Base-by-base conservation (phyloP, 1,140 invertebrate species). In the Dreissena polymorpha region DNA sequence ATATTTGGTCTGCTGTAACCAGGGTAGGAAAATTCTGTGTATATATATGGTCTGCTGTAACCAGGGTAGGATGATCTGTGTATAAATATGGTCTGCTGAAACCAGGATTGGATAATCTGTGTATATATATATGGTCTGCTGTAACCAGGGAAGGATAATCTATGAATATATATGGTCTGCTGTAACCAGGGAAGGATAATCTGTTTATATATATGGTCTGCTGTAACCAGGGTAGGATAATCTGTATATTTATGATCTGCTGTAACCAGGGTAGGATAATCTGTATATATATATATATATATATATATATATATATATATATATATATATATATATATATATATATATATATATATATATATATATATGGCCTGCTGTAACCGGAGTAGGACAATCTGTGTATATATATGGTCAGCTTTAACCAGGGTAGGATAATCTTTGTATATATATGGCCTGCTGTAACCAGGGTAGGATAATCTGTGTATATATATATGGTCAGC, bases 1-100 rank as follows among this genome's bases (percentile, higher is more conserved):
- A 39, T 39, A 8, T n/a, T n/a, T 99, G 98, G 97, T 99, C 98
- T 39, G 97, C 98, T 25, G 98, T 98, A 0, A 99, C 99, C n/a
- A 94, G 99, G 99, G 92, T 93, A 85, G 25, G 16, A 10, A 51
- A 39, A 39, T 39, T n/a, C 39, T 39, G 39, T 39, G 39, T 39
- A 39, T 39, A 39, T 18, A 91, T 95, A 65, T 99, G 98, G 97
- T 99, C 98, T 39, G 97, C 98, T 25, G 98, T 98, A 0, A 99
- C 99, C n/a, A 94, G 99, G 99, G 92, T 93, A 85, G 25, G 16
- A 10, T 39, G 8, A 39, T 39, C 39, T 39, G 39, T 39, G 39
- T 39, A 39, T 39, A 39, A 5, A 8, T 39, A 65, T 99, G 98
- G 97, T 99, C 98, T 39, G 97, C 98, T 25, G 98, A 98, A 0